Base-by-base conservation (phyloP, 1,140 invertebrate species). In the Drosophila bifasciata region DNA sequence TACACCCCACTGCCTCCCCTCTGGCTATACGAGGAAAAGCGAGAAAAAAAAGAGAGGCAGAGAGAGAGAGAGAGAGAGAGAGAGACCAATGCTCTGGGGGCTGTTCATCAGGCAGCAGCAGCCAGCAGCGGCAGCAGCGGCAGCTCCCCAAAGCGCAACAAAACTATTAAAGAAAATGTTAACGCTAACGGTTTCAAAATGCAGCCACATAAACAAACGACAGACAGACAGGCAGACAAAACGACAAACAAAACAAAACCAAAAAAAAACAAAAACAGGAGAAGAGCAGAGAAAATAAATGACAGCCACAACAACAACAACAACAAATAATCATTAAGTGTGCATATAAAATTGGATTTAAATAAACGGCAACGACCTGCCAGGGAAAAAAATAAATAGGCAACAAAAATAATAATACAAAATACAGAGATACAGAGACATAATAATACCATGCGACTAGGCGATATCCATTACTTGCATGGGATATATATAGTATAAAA, bases 101-200 rank as follows among this genome's bases (percentile, higher is more conserved):
- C 61, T 68, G 81, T 85, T 67, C 57, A 68, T 85, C 81, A 85
- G 73, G 76, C 68, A 55, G 60, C 32, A 7, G 5, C 23, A 25
- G 6, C 23, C 6, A 5, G 23, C 23, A 6, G 5, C 5, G 6
- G 23, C 8, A 32, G 1, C 28, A 8, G n/a, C n/a, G 11, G 32
- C 32, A 36, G 32, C 32, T 36, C 32, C 32, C 39, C 21, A 39
- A 43, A 50, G 50, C 67, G 25, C 41, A 64, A 50, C 68, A 68
- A 76, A 79, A 77, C 72, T 73, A 74, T 85, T 69, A 66, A 76
- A 51, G 32, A 13, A 79, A 79, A 68, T 71, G 73, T 79, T 77
- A 84, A 77, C 73, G 81, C 41, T 80, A 86, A 85, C 81, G 81
- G 81, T 70, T 55, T 57, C 68, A 74, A 77, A 86, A 85, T 81